Evolutionary conservation across 2,888 invertebrate species (phyloP), one percentile per base, ranked within the genome.

Genomic region (Dasysyrphus albostriatus): DNA sequence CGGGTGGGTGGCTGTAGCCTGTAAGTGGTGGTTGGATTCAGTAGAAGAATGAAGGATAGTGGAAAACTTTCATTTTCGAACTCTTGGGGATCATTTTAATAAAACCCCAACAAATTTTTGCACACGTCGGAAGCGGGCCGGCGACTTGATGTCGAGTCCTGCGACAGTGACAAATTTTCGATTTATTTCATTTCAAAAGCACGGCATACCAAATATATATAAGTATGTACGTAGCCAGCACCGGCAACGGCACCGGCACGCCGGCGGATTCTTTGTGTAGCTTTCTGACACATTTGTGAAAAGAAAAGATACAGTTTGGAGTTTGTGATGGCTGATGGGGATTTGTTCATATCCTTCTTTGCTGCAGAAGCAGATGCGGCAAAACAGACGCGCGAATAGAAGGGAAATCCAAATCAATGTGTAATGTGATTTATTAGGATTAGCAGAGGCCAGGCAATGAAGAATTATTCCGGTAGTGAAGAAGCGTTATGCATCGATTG

Each of bases 101-200:
- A 88, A 88, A 83, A 88, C 73, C 78, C 85, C 87, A 75, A 83
- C 72, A 70, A 85, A 88, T 83, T 79, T 88, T 84, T 84, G 83
- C 83, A 78, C 78, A 89, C 88, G 88, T 89, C 89, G 89, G 89
- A 89, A 89, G 74, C 89, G 85, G 88, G 83, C 67, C 88, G 89
- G 89, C 89, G 89, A 88, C 89, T 89, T 88, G 89, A 89, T 89
- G 89, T 89, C 89, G 89, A 89, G 88, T 88, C 81, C 88, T 82
- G 88, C 88, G 89, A 89, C 89, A 89, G 88, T 89, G 89, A 89
- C 89, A 89, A 89, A 89, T 89, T 88, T 88, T 85, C 89, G 88
- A 89, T 89, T 89, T 89, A 89, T 89, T 89, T 89, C 89, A 88
- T 80, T 88, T 65, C 77, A 87, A 75, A 72, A 65, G 85, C 77